Base-by-base conservation (phyloP, 2,797 vertebrate species). In the Syndactyla subalaris region DNA sequence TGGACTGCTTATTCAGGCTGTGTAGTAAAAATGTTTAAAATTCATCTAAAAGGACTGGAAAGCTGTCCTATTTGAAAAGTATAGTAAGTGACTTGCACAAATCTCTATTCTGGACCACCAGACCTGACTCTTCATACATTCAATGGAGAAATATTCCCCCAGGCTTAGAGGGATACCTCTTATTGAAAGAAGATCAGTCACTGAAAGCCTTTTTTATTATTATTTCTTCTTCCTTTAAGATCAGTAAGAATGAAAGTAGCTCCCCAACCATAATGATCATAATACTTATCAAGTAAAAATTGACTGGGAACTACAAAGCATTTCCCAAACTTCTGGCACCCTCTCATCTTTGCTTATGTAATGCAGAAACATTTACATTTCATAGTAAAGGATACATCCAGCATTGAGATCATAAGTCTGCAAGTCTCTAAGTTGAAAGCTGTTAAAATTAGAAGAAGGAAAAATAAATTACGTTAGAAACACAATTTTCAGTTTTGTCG, bases 361-460 rank as follows among this genome's bases (percentile, higher is more conserved):
- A 83, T 24, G 32, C 15, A 74, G 71, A 90, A 75, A 46, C 16
- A 7, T 66, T 92, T 59, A 51, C 20, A 39, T 54, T 83, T 71
- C 52, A 12, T 5, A 68, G n/a, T 10, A 94, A 98, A 99, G 98
- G 99, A 99, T 99, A 99, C 99, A 71, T 99, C 99, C 97, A 99
- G 95, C 99, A 99, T 99, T 88, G 97, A 98, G 96, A 99, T 98
- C 99, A 99, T 99, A 92, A 99, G 98, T 62, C 98, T 98, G 96
- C 99, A 99, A 24, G 99, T 99, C 84, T 99, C 99, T 96, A 99
- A 85, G 96, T 98, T 99, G 97, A 99, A 99, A 90, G 99, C 99
- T 99, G 98, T 84, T 84, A 43, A 79, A 96, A 85, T 80, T 11
- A 96, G 77, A 91, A 97, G 92, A 91, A 91, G 23, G 7, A 85